Base-by-base conservation (phyloP, 1,140 invertebrate genomes). In the Cydia fagiglandana region DNA sequence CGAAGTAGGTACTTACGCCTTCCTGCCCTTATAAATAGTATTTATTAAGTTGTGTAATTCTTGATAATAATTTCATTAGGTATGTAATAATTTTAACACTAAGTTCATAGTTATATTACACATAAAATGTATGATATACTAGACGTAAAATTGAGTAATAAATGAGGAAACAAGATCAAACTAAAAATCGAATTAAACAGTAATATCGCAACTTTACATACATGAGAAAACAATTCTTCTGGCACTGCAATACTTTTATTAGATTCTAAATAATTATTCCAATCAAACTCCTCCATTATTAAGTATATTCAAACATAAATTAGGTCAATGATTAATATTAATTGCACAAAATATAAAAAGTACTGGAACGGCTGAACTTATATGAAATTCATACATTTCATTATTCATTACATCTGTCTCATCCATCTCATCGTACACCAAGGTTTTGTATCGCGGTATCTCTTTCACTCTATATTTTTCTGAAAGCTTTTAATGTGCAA, bases 201-300 rank as follows among this genome's bases (percentile, higher is more conserved):
- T 70, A 70, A 17, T 70, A 70, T 70, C 66, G 30, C 66, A 70
- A 70, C 66, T 70, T 70, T 70, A 70, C 91, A 91, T 88, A 92
- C 91, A 86, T 92, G 91, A 84, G 84, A 88, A 91, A 92, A 92
- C 82, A 92, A 84, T 88, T 91, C 89, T 88, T 92, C 91, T 76
- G 89, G 91, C 68, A 92, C 87, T 79, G 86, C 87, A 74, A 85
- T 79, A 77, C 84, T 84, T 83, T 91, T 90, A 79, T 85, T 91
- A 41, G 85, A 77, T 86, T 92, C 84, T 78, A 92, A 87, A 88
- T 87, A 91, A 85, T 89, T 88, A 75, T 80, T 89, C 89, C 89
- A 92, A 82, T 91, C 89, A 78, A 91, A 92, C 38, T 90, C 88
- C 80, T 86, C 87, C 66, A 78, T 78, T n/a, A 74, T 74, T 47